These are phyloP conservation scores for Microcebus tavaratra DNA, from an alignment of 2,113 vertebrate species.

Conservation along the genomic window DNA sequence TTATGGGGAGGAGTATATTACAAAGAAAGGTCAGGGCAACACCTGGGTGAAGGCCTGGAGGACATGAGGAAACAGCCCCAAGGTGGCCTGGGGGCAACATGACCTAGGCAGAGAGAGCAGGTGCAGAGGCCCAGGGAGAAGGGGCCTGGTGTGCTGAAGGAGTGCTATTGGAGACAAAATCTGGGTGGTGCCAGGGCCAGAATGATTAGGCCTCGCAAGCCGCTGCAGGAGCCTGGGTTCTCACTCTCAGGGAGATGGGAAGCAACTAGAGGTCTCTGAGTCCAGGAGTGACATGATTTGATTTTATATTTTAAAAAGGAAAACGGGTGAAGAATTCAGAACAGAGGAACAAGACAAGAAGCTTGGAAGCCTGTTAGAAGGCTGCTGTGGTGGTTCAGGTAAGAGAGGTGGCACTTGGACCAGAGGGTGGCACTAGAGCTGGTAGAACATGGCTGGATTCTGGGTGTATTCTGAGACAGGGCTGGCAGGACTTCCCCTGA, in stretches of 20 bases:
- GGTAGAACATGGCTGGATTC: neutral
- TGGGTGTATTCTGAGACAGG: neutral
- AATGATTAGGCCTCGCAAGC: neutral
- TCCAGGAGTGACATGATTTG: neutral
- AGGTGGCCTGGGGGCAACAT: neutral
- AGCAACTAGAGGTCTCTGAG: neutral
- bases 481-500: neutral
- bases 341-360: neutral
- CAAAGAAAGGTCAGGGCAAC: neutral
- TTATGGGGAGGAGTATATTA: neutral
- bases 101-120: neutral
- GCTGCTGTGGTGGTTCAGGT: neutral
- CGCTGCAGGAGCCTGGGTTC: too few relatives aligned
- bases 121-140: too few relatives aligned
- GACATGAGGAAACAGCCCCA: neutral
- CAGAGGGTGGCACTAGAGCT: neutral
- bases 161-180: neutral
- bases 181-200: neutral
- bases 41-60: neutral
- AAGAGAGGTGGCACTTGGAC: neutral
- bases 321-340: neutral
- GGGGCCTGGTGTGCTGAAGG: neutral
- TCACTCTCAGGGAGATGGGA: neutral
- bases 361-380: neutral
- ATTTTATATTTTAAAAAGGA: neutral